Evolutionary conservation across 2,888 invertebrate species (phyloP).

Genomic region (Frankliniella intonsa): DNA sequence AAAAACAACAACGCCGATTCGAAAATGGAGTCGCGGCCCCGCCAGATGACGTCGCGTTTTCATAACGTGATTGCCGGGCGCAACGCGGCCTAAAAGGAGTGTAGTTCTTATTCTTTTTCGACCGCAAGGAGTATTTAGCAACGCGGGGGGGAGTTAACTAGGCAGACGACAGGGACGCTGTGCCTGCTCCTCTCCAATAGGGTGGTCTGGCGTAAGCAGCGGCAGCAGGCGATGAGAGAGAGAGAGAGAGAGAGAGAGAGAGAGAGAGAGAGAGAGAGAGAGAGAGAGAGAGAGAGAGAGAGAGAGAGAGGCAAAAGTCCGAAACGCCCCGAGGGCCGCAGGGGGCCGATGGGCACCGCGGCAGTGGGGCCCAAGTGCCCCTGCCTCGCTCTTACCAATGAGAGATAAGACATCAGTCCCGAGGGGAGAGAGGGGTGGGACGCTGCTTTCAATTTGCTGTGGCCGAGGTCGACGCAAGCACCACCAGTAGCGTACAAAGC

Average conservation of each 20-base stretch:
- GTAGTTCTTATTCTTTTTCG: neutral
- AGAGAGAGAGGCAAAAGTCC: neutral
- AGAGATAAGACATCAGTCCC: too few relatives aligned
- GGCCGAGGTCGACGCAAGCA: too few relatives aligned
- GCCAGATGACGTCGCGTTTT: too few relatives aligned
- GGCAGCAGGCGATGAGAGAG: neutral
- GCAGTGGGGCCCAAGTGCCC: neutral
- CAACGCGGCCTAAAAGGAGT: neutral
- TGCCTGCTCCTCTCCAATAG: neutral
- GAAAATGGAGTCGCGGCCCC: too few relatives aligned
- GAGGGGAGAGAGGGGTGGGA: too few relatives aligned
- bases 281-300: constrained; percentile 18
- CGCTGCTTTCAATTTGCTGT: too few relatives aligned
- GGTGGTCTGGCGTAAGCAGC: neutral
- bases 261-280: constrained; percentile 15
- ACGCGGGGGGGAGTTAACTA: neutral
- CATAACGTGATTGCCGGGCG: neutral
- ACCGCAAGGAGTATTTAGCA: neutral
- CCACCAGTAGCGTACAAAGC: too few relatives aligned
- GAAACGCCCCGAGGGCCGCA: neutral
- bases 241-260: constrained; percentile 1
- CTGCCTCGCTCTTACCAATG: too few relatives aligned
- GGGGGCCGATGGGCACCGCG: neutral
- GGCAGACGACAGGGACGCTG: neutral
- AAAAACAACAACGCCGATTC: too few relatives aligned